Evolutionary conservation across 2,888 invertebrate genomes (phyloP).

Genomic region (Acheta domesticus): DNA sequence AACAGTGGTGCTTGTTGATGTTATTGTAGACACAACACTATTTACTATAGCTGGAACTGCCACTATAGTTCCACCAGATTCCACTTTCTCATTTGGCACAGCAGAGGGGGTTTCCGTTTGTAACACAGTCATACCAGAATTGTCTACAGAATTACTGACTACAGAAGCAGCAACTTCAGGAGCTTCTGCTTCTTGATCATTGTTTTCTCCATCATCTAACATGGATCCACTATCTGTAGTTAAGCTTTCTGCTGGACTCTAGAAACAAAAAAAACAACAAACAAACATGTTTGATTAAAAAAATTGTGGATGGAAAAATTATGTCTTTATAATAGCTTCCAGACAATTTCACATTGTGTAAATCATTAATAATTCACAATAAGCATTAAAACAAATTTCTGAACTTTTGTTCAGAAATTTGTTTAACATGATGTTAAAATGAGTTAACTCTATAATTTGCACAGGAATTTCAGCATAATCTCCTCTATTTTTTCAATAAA

Average conservation of each 20-base stretch:
- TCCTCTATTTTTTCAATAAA: too few species aligned
- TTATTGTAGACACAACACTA: not conserved
- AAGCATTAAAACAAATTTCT: too few species aligned
- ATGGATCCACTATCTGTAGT: constrained; percentile 83
- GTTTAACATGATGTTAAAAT: too few species aligned
- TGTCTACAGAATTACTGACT: not conserved
- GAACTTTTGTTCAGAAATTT: too few species aligned
- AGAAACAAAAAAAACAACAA: constrained; percentile 35
- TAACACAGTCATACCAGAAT: not conserved
- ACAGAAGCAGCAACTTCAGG: constrained; percentile 21
- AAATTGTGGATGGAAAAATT: not conserved
- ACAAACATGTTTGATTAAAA: constrained; percentile 26
- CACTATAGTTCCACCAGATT: not conserved
- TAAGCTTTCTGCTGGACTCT: constrained; percentile 77
- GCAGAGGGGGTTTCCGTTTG: not conserved
- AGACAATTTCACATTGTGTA: too few species aligned
- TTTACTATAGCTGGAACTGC: not conserved
- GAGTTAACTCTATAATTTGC: too few species aligned
- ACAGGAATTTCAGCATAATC: too few species aligned
- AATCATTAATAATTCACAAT: too few species aligned
- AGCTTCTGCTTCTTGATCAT: constrained; percentile 47
- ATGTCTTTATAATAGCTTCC: too few species aligned
- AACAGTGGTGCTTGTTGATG: not conserved
- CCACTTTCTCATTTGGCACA: not conserved
- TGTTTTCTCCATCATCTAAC: constrained; percentile 62